Evolutionary conservation across 2,888 invertebrate species (phyloP).

Genomic region (Lacanobia oleracea): DNA sequence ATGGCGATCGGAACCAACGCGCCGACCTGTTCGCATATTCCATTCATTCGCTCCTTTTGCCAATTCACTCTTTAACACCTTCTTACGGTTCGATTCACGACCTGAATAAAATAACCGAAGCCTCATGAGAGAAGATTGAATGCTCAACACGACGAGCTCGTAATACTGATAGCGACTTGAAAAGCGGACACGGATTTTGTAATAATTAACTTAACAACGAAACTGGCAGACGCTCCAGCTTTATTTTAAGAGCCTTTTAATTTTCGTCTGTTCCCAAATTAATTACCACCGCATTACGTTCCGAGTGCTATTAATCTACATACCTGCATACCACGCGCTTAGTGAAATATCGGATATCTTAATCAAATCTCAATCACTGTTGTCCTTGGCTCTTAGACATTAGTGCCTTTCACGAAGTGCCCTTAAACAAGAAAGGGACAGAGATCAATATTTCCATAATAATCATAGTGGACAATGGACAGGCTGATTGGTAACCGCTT

Average conservation of each 20-base stretch:
- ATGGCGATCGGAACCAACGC: conserved; percentile 76
- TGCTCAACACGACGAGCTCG: conserved; percentile 70
- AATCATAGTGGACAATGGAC: conserved; percentile 14
- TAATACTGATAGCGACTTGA: conserved; percentile 73
- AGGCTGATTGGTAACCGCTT: conserved; percentile 18
- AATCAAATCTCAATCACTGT: conserved; percentile 33
- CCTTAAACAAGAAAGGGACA: conserved; percentile 41
- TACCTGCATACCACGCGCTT: conserved; percentile 5
- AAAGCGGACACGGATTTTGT: conserved; percentile 55
- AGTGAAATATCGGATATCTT: conserved; percentile 7
- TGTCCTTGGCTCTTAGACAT: conserved; percentile 20
- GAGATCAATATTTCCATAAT: conserved; percentile 50
- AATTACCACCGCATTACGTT: conserved; percentile 35
- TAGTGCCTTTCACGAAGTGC: conserved; percentile 15
- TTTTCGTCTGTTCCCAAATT: conserved; percentile 35
- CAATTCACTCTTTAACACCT: conserved; percentile 89
- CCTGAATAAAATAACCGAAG: conserved; percentile 86
- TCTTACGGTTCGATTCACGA: conserved; percentile 84
- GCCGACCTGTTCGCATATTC: conserved; percentile 82
- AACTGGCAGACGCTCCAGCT: conserved; percentile 23
- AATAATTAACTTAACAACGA: conserved; percentile 49
- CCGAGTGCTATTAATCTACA: conserved; percentile 21
- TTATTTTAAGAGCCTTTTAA: conserved; percentile 39
- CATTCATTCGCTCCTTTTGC: conserved; percentile 86
- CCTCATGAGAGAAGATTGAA: conserved; percentile 81